Base-by-base conservation (phyloP, 2,797 vertebrate genomes). In the Todus mexicanus region DNA sequence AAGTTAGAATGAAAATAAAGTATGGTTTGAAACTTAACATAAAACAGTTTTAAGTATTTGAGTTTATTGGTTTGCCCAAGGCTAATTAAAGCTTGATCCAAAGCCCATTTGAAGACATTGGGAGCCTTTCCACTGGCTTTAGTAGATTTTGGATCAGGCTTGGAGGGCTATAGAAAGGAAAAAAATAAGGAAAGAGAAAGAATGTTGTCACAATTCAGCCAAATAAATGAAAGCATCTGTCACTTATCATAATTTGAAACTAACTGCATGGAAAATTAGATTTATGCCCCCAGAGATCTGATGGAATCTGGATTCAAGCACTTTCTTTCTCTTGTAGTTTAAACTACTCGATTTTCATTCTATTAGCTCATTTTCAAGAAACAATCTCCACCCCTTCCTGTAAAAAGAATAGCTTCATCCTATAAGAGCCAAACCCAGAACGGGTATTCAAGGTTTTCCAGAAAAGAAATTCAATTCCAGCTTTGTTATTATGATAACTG, bases 161-260 rank as follows among this genome's bases (percentile, higher is more conserved):
- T 77, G 60, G n/a, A 95, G 6, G 3, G 10, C 38, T 84, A 26
- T 15, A 87, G 33, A 7, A 12, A 29, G 45, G 54, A 29, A 16
- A 25, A 38, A 54, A 12, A 61, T 27, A 66, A 60, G 33, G 14
- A 42, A 31, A 75, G 6, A 82, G 12, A 53, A 33, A 75, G 8
- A 84, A 76, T 17, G 7, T 57, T 81, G 51, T 92, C 88, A 69
- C 45, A 93, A 47, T 88, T 80, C 47, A 80, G 75, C 31, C 75
- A 85, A 94, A 92, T 74, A 93, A 90, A 94, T 72, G 18, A 82
- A 95, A 92, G 48, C 72, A 83, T 84, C 81, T 92, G 86, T 92
- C 86, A 72, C 64, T 85, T 93, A 77, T 35, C 68, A 43, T 73
- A 35, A 91, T 92, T 84, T 90, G 51, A 95, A 95, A 95, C 45